Evolutionary conservation across 2,113 vertebrate species (phyloP), one percentile per base, ranked within the genome.

Genomic region (Menura novaehollandiae): DNA sequence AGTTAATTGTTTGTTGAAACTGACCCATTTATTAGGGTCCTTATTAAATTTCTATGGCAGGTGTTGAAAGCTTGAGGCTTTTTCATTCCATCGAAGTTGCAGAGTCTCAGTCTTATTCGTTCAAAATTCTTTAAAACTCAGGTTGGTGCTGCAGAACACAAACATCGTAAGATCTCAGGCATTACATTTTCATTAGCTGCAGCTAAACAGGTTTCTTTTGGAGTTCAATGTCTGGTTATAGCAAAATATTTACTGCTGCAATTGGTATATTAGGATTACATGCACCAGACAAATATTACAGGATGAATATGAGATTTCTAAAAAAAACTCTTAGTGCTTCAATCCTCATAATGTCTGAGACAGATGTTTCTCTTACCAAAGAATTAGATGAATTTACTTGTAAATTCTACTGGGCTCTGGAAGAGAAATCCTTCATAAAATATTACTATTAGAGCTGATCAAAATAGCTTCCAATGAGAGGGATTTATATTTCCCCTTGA

Each of bases 1-100:
- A 80, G 52, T n/a, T 88, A 97, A 95, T 89, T 96, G 91, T 97
- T 97, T 96, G 93, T 89, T 96, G 95, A 97, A 97, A 97, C 86
- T 67, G 80, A 93, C 94, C 73, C 91, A 91, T 86, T 97, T 96
- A 96, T 95, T 92, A 92, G 86, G 74, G 74, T 85, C 46, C 77
- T 95, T 97, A 96, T 97, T 96, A 96, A 97, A 94, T 90, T 95
- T 89, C 91, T 87, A 68, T 73, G 92, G 88, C 92, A 97, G 88
- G 95, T 93, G 88, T 89, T 96, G 94, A 96, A 96, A 96, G 74
- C 91, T 89, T 76, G 67, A 95, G 74, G 86, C n/a, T 91, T 96
- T 97, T 96, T 89, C 78, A 80, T 96, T 95, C 90, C 83, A 86
- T 84, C 79, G 17, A 89, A 92, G 64, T 62, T 95, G 79, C 76